These are phyloP conservation scores for Telmatherina bonti DNA, from an alignment of 2,797 vertebrate species.

Conservation along the genomic window DNA sequence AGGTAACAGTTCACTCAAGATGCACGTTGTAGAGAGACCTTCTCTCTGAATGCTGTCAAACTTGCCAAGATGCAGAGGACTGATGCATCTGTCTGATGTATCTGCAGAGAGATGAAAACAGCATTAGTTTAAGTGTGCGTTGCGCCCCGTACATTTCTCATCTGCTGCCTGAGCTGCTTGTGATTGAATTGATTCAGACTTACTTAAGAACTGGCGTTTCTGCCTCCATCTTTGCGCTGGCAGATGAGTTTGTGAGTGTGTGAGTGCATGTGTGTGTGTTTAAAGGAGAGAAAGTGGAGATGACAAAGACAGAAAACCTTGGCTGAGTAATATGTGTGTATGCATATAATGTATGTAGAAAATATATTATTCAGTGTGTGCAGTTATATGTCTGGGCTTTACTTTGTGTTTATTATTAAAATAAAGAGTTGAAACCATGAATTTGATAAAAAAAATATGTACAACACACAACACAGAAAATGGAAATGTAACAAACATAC, in stretches of 20 bases:
- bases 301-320: slow-evolving; percentile 15
- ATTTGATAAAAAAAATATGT: slow-evolving; percentile 32
- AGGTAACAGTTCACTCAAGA: slow-evolving; percentile 76
- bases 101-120: slow-evolving; percentile 86
- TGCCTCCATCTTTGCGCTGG: slow-evolving; percentile 45
- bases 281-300: slow-evolving; percentile 11
- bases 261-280: slow-evolving; percentile 14
- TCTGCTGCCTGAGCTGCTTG: slow-evolving; percentile 51
- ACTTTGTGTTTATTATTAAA: slow-evolving; percentile 18
- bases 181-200: slow-evolving; percentile 45
- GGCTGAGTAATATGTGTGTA: slow-evolving; percentile 9
- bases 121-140: slow-evolving; percentile 72
- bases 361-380: slow-evolving; percentile 54
- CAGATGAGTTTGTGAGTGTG: slow-evolving; percentile 43
- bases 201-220: slow-evolving; percentile 57
- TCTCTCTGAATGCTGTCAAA: slow-evolving; percentile 81
- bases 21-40: slow-evolving; percentile 75
- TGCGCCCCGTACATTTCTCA: slow-evolving; percentile 32
- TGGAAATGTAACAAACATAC: slow-evolving; percentile 47
- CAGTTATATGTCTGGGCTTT: slow-evolving; percentile 31
- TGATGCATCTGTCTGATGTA: slow-evolving; percentile 85
- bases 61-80: slow-evolving; percentile 82
- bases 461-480: slow-evolving; percentile 36
- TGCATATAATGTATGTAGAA: slow-evolving; percentile 28
- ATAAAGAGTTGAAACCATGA: slow-evolving; percentile 29